A percentile compares a stretch with the other conserved stretches of the same genome.
These are phyloP conservation scores for Drosophila kohkoa DNA, from an alignment of 1,140 invertebrate species.

Conservation along the genomic window DNA sequence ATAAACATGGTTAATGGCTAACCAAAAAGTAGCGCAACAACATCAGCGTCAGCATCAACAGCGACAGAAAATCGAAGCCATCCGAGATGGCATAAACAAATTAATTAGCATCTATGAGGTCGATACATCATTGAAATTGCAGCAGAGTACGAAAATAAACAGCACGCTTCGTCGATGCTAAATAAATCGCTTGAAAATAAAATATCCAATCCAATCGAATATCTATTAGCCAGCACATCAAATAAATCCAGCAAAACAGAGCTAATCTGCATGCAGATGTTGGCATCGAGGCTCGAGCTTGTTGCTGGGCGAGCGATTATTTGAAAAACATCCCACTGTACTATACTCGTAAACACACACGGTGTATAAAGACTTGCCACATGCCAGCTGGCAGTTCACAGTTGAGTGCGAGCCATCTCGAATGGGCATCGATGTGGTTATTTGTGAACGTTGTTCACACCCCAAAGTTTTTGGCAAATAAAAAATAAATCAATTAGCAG, in stretches of 20 bases:
- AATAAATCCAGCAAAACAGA: conserved; percentile 18
- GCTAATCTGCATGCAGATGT: conserved; percentile 28
- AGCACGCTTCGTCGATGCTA: conserved; percentile 34
- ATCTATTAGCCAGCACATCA: conserved; percentile 28
- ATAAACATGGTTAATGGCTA: conserved; percentile 30
- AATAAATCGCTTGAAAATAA: conserved; percentile 37
- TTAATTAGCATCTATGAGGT: conserved; percentile 73
- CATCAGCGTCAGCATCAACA: background rate
- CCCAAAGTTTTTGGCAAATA: conserved; percentile 57
- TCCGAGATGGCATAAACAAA: conserved; percentile 70
- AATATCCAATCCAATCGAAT: conserved; percentile 24
- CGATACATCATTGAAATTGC: conserved; percentile 58
- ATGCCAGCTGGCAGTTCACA: conserved; percentile 61
- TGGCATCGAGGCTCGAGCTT: conserved; percentile 14
- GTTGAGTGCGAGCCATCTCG: conserved; percentile 69
- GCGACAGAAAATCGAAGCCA: conserved; percentile 21
- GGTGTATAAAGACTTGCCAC: conserved; percentile 34
- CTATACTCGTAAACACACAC: too few relatives aligned
- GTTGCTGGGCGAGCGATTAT: conserved; percentile 55
- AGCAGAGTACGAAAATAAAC: conserved; percentile 45
- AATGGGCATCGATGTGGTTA: conserved; percentile 16
- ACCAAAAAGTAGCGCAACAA: conserved; percentile 57
- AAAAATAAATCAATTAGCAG: conserved; percentile 79
- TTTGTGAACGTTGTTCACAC: conserved; percentile 65
- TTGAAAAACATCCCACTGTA: background rate